These are phyloP conservation scores for Arnoldichthys spilopterus DNA, from an alignment of 2,797 vertebrate genomes.

Conservation along the genomic window DNA sequence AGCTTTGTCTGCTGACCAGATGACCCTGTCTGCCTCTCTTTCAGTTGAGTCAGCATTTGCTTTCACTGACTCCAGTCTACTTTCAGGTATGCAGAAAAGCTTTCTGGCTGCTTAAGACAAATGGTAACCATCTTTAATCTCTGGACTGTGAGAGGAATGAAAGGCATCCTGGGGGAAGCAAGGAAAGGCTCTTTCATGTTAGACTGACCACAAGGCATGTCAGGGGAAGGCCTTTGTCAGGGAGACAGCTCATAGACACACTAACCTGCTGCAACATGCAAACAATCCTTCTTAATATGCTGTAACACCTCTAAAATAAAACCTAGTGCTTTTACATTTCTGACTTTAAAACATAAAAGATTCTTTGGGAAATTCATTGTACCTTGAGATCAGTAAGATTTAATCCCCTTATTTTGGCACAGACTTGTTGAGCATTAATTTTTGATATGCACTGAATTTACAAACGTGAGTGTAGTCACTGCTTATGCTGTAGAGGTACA, in stretches of 20 bases:
- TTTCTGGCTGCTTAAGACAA: conserved; percentile 24
- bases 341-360: no score
- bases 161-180: conserved; percentile 21
- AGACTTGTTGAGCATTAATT: no score
- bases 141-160: conserved; percentile 45
- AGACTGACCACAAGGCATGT: conserved; percentile 29
- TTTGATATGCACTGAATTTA: no score
- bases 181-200: conserved; percentile 6
- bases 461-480: no score
- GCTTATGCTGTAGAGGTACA: no score
- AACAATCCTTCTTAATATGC: not conserved
- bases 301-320: not conserved
- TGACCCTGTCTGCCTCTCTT: conserved; percentile 30
- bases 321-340: no score
- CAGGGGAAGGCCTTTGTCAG: conserved; percentile 19
- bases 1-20: conserved; percentile 19
- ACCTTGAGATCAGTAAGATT: no score
- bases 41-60: conserved; percentile 38
- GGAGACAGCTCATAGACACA: not conserved
- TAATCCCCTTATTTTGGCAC: no score
- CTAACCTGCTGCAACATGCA: conserved; percentile 18
- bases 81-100: not conserved
- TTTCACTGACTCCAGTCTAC: not conserved
- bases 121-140: conserved; percentile 30
- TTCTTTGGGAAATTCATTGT: no score